Evolutionary conservation across 2,888 invertebrate species (phyloP).

Genomic region (Patella depressa): DNA sequence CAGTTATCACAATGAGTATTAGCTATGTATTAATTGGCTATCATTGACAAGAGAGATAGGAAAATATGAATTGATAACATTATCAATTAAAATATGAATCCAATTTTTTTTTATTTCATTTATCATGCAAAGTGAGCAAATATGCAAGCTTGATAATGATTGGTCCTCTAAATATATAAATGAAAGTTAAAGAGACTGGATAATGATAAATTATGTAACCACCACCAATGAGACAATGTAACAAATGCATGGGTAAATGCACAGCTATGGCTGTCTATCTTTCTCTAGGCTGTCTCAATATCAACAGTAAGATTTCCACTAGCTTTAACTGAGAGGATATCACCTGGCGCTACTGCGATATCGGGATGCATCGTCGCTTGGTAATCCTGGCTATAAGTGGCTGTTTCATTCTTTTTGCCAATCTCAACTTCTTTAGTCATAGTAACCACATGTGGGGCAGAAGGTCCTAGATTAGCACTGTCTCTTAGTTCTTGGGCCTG

Average conservation of each 20-base stretch:
- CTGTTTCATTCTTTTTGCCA: constrained; percentile 11
- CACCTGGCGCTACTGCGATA: constrained; percentile 37
- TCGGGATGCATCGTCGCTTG: constrained; percentile 50
- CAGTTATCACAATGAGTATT: no score
- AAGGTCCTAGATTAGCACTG: not conserved
- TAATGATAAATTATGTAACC: not conserved
- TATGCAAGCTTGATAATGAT: no score
- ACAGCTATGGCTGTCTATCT: not conserved
- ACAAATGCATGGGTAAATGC: constrained; percentile 3
- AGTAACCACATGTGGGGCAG: constrained; percentile 15
- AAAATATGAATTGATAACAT: no score
- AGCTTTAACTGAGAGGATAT: constrained; percentile 24
- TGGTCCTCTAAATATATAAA: no score
- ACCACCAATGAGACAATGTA: constrained; percentile 11
- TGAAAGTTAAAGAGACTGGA: no score
- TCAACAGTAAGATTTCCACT: constrained; percentile 35
- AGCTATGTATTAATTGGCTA: no score
- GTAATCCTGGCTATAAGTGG: constrained; percentile 18
- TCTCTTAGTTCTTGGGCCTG: not conserved
- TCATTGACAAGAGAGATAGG: no score
- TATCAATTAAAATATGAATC: no score
- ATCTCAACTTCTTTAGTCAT: constrained; percentile 18
- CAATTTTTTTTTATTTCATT: no score
- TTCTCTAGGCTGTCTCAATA: constrained; percentile 34
- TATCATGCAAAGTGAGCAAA: no score